Evolutionary conservation across 1,140 invertebrate genomes (phyloP).

Genomic region (Lineus longissimus): DNA sequence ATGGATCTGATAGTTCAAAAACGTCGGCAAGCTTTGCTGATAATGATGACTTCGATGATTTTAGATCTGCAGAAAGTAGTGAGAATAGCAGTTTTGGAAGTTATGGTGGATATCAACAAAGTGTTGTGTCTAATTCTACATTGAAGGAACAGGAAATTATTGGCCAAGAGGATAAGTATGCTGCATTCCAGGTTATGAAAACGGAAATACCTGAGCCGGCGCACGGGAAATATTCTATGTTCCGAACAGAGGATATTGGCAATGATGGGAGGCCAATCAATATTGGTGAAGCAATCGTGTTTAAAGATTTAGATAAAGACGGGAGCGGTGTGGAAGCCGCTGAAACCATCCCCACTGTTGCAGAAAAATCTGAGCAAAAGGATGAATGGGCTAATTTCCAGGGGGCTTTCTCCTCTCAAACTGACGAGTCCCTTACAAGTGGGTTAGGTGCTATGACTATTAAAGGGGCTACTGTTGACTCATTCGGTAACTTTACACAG

Average conservation of each 20-base stretch:
- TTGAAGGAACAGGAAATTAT: slow-evolving; percentile 30
- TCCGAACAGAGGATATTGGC: neutral
- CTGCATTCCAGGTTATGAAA: slow-evolving; percentile 44
- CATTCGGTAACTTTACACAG: no score
- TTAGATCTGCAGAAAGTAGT: slow-evolving; percentile 57
- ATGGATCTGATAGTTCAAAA: neutral
- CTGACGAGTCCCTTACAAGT: no score
- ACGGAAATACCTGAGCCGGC: slow-evolving; percentile 6
- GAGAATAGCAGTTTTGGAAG: slow-evolving; percentile 34
- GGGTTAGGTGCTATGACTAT: no score
- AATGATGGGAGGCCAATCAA: no score
- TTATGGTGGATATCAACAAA: neutral
- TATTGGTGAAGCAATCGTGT: no score
- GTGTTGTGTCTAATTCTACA: slow-evolving; percentile 13
- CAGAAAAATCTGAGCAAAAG: slow-evolving; percentile 23
- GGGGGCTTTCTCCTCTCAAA: slow-evolving; percentile 4
- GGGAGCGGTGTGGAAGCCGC: no score
- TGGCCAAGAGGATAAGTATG: slow-evolving; percentile 55
- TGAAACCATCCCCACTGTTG: slow-evolving; percentile 15
- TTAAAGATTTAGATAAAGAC: no score
- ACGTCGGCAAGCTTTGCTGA: slow-evolving; percentile 35
- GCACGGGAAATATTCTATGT: slow-evolving; percentile 5
- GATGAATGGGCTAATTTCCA: slow-evolving; percentile 48
- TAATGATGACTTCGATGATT: slow-evolving; percentile 63
- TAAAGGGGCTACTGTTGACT: no score